Conservation (phyloP, 1,140 invertebrate genomes). For the Sinella curviseta region DNA sequence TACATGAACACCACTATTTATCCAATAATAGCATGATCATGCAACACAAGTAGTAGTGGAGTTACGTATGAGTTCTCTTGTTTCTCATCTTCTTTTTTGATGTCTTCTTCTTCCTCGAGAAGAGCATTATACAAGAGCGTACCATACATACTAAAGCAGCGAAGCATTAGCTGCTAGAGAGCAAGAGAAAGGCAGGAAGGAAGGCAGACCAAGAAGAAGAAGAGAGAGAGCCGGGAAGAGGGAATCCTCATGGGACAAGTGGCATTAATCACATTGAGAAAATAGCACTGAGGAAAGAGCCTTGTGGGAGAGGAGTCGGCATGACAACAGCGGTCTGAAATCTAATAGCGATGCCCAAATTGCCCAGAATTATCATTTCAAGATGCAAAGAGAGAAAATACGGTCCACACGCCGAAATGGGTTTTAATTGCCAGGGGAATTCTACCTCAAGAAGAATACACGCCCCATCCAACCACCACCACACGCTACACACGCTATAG, state of each 20-base stretch:
- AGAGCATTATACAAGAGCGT: too few species aligned
- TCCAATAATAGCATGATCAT: too few species aligned
- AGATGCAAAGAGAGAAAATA: constrained; percentile 48
- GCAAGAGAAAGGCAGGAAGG: neutral
- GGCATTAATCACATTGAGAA: constrained; percentile 50
- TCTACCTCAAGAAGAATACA: constrained; percentile 41
- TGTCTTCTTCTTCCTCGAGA: too few species aligned
- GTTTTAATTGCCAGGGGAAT: constrained; percentile 47
- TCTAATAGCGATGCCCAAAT: constrained; percentile 46
- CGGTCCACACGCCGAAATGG: constrained; percentile 42
- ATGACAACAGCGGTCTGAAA: constrained; percentile 48
- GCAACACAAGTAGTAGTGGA: too few species aligned
- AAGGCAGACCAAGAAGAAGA: neutral
- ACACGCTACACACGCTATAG: too few species aligned
- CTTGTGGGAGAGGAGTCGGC: constrained; percentile 45
- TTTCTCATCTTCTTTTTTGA: neutral
- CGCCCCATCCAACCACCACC: neutral
- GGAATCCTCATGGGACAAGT: constrained; percentile 43
- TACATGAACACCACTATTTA: too few species aligned
- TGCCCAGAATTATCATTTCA: constrained; percentile 49
- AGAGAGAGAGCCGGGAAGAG: constrained; percentile 8
- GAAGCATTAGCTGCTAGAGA: neutral
- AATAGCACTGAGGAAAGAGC: constrained; percentile 49
- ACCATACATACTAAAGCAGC: neutral
- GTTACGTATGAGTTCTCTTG: neutral